Conservation (phyloP, 2,797 vertebrate genomes). For the Sebastes diploproa region DNA sequence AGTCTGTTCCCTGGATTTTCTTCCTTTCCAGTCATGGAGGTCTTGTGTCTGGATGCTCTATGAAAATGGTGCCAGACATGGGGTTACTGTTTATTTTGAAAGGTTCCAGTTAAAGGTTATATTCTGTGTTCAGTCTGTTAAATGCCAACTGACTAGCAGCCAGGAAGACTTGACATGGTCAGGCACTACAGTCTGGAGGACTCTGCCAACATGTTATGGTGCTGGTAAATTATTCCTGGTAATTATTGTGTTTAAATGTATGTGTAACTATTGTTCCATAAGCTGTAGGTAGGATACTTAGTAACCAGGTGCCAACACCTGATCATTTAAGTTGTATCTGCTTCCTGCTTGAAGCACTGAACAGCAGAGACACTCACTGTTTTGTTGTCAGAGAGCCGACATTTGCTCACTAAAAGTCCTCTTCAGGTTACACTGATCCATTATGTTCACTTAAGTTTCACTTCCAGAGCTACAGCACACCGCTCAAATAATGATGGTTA, state of each 20-base stretch:
- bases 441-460: not conserved
- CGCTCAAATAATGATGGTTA: not conserved
- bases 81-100: not conserved
- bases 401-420: not conserved
- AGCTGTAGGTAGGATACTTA: not conserved
- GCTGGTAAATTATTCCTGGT: not conserved
- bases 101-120: not conserved
- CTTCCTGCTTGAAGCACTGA: not conserved
- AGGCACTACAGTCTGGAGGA: not conserved
- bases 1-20: not conserved
- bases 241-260: not conserved
- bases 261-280: not conserved
- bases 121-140: not conserved
- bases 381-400: not conserved
- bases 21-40: not conserved
- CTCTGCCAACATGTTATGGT: not conserved
- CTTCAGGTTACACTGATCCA: not conserved
- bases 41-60: not conserved
- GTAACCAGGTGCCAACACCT: not conserved
- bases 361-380: not conserved
- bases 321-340: not conserved
- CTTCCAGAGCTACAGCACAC: not conserved
- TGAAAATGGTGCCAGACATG: not conserved
- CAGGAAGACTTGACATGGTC: not conserved
- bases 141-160: conserved; percentile 10